Evolutionary conservation across 2,113 vertebrate species (phyloP), one percentile per base, ranked within the genome.

Genomic region (Scomber scombrus): DNA sequence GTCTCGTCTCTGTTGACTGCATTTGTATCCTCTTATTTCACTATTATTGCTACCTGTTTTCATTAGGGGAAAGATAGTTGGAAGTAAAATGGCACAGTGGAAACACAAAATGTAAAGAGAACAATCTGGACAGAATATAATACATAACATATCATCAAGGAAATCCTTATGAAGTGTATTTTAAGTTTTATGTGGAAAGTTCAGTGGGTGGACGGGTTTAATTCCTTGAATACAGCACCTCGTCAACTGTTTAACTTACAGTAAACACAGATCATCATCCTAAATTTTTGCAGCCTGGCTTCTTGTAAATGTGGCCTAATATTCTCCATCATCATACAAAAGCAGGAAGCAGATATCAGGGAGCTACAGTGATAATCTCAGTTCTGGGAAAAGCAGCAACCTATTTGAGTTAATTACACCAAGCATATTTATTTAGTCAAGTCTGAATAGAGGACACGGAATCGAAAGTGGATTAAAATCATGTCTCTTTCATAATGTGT

Each of bases 311-410:
- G 15, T 52, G 3, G 56, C 18, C 9, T 23, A 21, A 51, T 31
- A 12, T 3, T 18, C 8, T 6, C 43, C 61, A 46, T 60, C 18
- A 23, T 69, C 21, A 45, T 63, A 85, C 78, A 87, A 76, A 81
- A 69, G 70, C 26, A 78, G 84, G 80, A 88, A 87, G 52, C 61
- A 5, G 8, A 13, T 5, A 51, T 40, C 5, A 0, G 45, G 71
- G 46, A 83, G 60, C 51, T 52, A 15, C 63, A 57, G 43, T 15
- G 2, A 40, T 51, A 61, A 79, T 58, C 16, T 54, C 23, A 1
- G 18, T 72, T 82, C 65, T 80, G 74, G 51, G 71, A 81, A 85
- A 18, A 71, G 45, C 2, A 21, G 46, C 1, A 0, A 78, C 31
- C 4, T 34, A 71, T 0, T 29, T 11, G 23, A 58, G 19, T 31